phyloP scores from a whole-genome alignment of 2,888 invertebrate species.

The Pristionchus exspectatus region DNA sequence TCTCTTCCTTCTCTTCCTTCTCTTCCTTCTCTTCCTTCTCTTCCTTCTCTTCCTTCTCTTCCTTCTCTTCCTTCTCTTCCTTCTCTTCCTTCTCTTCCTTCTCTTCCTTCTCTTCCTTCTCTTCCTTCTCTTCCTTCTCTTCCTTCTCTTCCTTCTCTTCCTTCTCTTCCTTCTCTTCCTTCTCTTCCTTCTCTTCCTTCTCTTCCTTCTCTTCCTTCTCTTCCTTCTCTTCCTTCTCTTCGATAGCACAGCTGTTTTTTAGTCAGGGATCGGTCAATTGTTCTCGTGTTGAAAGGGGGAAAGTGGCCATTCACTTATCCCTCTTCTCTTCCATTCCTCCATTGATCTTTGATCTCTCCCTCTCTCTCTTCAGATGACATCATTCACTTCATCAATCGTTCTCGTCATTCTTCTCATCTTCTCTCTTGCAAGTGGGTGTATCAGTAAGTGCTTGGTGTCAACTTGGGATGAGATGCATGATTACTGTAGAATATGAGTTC shows the following conservation, averaged over 20 bases:
- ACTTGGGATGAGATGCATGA: constrained; percentile 14
- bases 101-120: not conserved
- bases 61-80: constrained; percentile 37
- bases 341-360: constrained; percentile 39
- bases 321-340: not conserved
- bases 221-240: constrained; percentile 41
- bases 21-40: not conserved
- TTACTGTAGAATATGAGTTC: not conserved
- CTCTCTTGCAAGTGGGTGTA: constrained; percentile 55
- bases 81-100: not conserved
- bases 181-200: not conserved
- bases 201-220: not conserved
- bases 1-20: constrained; percentile 29
- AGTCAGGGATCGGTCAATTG: not conserved
- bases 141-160: not conserved
- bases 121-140: constrained; percentile 34
- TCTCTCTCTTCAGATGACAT: constrained; percentile 41
- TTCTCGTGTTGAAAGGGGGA: constrained; percentile 16
- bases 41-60: not conserved
- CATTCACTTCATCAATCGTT: constrained; percentile 1
- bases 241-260: constrained; percentile 40
- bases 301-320: constrained; percentile 10
- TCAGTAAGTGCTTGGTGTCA: constrained; percentile 47
- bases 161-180: constrained; percentile 4
- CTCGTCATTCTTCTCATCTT: constrained; percentile 37